Conservation (phyloP, 2,113 vertebrate species). For the Petrocephalus microphthalmus region DNA sequence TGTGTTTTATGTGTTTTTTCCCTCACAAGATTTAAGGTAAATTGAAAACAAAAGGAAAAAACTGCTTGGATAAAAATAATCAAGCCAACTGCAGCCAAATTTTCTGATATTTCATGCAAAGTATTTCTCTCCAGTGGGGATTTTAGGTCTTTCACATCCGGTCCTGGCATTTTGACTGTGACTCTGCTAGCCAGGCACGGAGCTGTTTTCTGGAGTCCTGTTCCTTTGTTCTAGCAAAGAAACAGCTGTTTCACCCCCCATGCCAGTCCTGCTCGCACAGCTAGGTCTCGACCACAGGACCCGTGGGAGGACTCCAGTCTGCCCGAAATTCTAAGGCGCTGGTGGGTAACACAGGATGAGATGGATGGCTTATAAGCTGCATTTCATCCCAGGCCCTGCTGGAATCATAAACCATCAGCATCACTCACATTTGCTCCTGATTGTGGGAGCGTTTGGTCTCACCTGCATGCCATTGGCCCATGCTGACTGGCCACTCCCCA, state of each 20-base stretch:
- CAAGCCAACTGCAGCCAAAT: too few species aligned
- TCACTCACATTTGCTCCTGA: constrained; percentile 44
- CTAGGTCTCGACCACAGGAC: not conserved
- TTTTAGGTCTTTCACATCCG: too few species aligned
- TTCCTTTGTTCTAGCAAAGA: not conserved
- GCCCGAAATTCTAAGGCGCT: constrained; percentile 24
- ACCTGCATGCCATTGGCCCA: not conserved
- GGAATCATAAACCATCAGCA: constrained; percentile 40
- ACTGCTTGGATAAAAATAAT: too few species aligned
- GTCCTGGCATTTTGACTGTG: too few species aligned
- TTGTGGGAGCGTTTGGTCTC: constrained; percentile 43
- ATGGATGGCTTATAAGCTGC: constrained; percentile 30
- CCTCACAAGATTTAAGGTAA: not conserved
- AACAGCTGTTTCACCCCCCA: not conserved
- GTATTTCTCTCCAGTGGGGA: not conserved
- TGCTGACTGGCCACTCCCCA: too few species aligned
- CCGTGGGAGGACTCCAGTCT: constrained; percentile 6
- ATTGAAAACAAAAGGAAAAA: not conserved
- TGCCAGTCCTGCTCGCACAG: not conserved
- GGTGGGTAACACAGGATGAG: not conserved
- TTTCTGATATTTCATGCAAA: not conserved
- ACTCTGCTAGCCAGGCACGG: too few species aligned
- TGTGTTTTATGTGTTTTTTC: not conserved
- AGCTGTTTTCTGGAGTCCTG: not conserved
- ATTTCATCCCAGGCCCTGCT: constrained; percentile 39